Base-by-base conservation (phyloP, 2,113 vertebrate species). In the Hemicordylus capensis region DNA sequence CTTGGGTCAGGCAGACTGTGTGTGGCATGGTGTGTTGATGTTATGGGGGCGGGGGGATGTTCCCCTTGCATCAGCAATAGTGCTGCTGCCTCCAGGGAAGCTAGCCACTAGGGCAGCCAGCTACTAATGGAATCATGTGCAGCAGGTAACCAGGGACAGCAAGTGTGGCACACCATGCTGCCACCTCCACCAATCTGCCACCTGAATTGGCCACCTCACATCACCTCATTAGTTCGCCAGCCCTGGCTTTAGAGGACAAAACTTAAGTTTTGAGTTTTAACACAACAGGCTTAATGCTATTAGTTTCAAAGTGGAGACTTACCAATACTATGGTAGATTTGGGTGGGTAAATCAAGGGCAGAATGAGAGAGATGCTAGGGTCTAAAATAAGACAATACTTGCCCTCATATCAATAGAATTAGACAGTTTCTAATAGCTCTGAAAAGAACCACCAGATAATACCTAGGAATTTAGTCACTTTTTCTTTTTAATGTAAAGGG, bases 201-300 rank as follows among this genome's bases (percentile, higher is more conserved):
- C n/a, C n/a, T n/a, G n/a, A n/a, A n/a, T n/a, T n/a, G n/a, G n/a
- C n/a, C n/a, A n/a, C n/a, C n/a, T n/a, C n/a, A n/a, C n/a, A n/a
- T n/a, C n/a, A n/a, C n/a, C n/a, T n/a, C n/a, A n/a, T n/a, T n/a
- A n/a, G n/a, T n/a, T n/a, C n/a, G n/a, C n/a, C n/a, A n/a, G n/a
- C n/a, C n/a, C n/a, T n/a, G n/a, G 70, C 85, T 93, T 87, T 82
- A 84, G 89, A 94, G 91, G 89, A 74, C 37, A 88, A 92, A 64
- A 93, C 88, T 88, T 85, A 93, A 80, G 85, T 90, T 90, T 86
- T 63, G 39, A 6, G 22, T 75, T 91, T 93, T 92, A 92, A 93
- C 93, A 92, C 87, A 93, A 83, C 88, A 91, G 81, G 64, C 85
- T 90, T 90, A 75, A 79, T 82, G 80, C 87, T 93, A 93, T 90